Base-by-base conservation (phyloP, 2,888 invertebrate species). In the Scaptomyza parva region DNA sequence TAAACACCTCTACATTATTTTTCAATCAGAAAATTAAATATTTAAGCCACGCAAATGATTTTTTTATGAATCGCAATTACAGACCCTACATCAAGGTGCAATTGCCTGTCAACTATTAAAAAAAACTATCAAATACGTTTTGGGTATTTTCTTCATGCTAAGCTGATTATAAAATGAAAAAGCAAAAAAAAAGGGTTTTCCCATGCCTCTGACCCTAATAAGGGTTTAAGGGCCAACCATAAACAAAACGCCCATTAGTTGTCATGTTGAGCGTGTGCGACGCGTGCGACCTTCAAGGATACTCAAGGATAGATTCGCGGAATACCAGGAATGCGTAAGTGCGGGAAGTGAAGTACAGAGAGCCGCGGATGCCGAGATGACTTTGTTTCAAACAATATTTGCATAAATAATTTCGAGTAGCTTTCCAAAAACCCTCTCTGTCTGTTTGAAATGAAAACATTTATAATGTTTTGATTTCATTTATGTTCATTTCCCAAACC, bases 401-500 rank as follows among this genome's bases (percentile, higher is more conserved):
- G 83, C 87, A 83, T 88, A 87, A 14, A 64, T 74, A 61, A 88
- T 72, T 67, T 65, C 55, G 53, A 75, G 64, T 45, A 30, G 39
- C 44, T 3, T 17, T 17, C 14, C 35, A 11, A 58, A 63, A 58
- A 63, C 75, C 73, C 54, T 20, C 43, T 22, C 37, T 14, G 62
- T 53, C 7, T 26, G 8, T 17, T 12, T 26, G 7, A 83, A 76
- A 88, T 83, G 76, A 80, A 88, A 80, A 87, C 80, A 88, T 87
- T 88, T 80, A 78, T 70, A 87, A 78, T 89, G 78, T 90, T 89
- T 85, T 89, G 89, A 89, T 89, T 90, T 80, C 78, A 71, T 84
- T 89, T 90, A 83, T 89, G 89, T 79, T 83, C 88, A 90, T 89
- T 87, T 88, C 84, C 53, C 65, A 68, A 73, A 70, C 73, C 85